Evolutionary conservation across 2,113 vertebrate species (phyloP).

Genomic region (Equus przewalskii): DNA sequence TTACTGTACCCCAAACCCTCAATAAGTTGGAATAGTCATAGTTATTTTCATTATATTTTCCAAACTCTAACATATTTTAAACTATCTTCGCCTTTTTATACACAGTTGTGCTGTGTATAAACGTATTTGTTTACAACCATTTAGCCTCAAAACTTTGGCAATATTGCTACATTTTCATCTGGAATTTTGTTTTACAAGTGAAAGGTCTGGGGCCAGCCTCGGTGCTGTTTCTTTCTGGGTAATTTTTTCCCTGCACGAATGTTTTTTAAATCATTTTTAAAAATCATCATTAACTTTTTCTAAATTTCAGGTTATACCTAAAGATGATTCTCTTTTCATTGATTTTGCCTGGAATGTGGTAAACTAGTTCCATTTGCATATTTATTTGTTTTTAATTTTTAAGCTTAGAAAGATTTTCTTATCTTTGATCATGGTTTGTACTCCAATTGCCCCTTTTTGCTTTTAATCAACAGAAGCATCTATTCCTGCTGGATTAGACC

Average conservation of each 20-base stretch:
- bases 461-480: not conserved
- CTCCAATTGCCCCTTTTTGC: not conserved
- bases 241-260: not conserved
- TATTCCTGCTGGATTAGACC: not conserved
- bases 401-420: not conserved
- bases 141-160: not conserved
- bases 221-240: not conserved
- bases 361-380: not conserved
- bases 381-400: conserved; percentile 24
- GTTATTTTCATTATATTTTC: not conserved
- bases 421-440: not conserved
- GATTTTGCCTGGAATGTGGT: not conserved
- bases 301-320: not conserved
- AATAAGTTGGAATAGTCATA: not conserved
- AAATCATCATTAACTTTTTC: not conserved
- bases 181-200: not conserved
- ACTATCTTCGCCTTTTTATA: conserved; percentile 33
- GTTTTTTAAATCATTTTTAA: not conserved
- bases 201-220: not conserved
- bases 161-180: not conserved
- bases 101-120: not conserved
- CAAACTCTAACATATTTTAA: not conserved
- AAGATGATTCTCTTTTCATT: not conserved
- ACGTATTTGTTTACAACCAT: not conserved
- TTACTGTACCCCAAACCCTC: not conserved